These are phyloP conservation scores for Phenganax subtilis DNA, from an alignment of 92 coral and sea anemone genomes.

Conservation along the genomic window DNA sequence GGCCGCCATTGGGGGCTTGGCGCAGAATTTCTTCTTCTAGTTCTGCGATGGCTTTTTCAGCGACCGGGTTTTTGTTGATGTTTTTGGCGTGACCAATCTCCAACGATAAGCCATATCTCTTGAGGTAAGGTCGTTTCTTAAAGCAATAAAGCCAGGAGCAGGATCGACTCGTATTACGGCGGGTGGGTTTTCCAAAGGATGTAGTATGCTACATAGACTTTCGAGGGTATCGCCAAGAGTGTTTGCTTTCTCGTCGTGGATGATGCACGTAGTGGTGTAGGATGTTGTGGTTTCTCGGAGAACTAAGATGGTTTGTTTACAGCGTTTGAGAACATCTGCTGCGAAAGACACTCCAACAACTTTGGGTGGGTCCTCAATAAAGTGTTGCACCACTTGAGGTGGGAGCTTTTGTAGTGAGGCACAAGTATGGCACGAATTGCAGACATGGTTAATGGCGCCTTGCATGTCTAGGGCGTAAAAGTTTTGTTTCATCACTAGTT, in stretches of 20 bases:
- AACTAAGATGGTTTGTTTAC: conserved; percentile 31
- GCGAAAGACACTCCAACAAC: no score
- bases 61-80: conserved; percentile 16
- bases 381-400: no score
- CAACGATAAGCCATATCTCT: neutral
- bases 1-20: conserved; percentile 50
- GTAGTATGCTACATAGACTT: conserved; percentile 16
- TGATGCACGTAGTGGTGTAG: conserved; percentile 35
- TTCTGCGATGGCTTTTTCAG: conserved; percentile 26
- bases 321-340: no score
- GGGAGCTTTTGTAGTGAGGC: no score
- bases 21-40: conserved; percentile 30
- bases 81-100: conserved; percentile 24
- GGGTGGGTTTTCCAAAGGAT: neutral
- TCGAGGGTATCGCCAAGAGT: conserved; percentile 50
- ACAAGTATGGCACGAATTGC: no score
- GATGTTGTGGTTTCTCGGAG: conserved; percentile 22
- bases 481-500: no score
- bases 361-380: no score
- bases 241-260: conserved; percentile 46
- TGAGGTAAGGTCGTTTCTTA: neutral
- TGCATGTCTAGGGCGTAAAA: no score
- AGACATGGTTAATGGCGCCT: no score
- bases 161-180: conserved; percentile 19
- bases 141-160: conserved; percentile 15